phyloP scores from a whole-genome alignment of 2,888 invertebrate genomes.

The Polydrusus cervinus region DNA sequence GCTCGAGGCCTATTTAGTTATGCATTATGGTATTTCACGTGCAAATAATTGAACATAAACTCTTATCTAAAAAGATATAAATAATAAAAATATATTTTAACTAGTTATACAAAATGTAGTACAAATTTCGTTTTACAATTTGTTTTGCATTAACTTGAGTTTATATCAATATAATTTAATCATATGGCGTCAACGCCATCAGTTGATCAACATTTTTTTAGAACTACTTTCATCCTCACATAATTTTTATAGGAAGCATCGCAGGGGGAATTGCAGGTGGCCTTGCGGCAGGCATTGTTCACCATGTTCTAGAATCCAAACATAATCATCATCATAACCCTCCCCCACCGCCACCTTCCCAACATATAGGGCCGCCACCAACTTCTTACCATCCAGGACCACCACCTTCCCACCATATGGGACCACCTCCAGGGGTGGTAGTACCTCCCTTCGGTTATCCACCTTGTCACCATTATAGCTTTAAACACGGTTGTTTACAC shows the following conservation, averaged over 20 bases:
- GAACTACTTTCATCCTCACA: neutral
- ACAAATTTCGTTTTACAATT: too few relatives aligned
- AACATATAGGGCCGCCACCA: neutral
- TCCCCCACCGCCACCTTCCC: neutral
- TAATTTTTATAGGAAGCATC: neutral
- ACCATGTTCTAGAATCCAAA: neutral
- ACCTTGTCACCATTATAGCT: conserved; percentile 28
- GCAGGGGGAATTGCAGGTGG: conserved; percentile 9
- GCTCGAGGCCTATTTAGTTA: too few relatives aligned
- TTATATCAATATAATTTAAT: too few relatives aligned
- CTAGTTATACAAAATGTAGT: too few relatives aligned
- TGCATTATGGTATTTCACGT: too few relatives aligned
- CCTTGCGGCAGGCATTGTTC: conserved; percentile 1
- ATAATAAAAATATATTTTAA: too few relatives aligned
- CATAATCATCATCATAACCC: neutral
- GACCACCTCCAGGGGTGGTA: conserved; percentile 17
- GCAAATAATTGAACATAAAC: too few relatives aligned
- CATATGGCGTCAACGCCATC: too few relatives aligned
- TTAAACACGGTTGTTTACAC: conserved; percentile 32
- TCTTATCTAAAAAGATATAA: too few relatives aligned
- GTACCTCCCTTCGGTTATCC: conserved; percentile 18
- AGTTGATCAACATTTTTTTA: too few relatives aligned
- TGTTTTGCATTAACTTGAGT: too few relatives aligned
- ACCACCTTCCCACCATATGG: neutral
- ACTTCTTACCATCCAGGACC: neutral